Base-by-base conservation (phyloP, 2,797 vertebrate genomes). In the Rhabdomys pumilio region DNA sequence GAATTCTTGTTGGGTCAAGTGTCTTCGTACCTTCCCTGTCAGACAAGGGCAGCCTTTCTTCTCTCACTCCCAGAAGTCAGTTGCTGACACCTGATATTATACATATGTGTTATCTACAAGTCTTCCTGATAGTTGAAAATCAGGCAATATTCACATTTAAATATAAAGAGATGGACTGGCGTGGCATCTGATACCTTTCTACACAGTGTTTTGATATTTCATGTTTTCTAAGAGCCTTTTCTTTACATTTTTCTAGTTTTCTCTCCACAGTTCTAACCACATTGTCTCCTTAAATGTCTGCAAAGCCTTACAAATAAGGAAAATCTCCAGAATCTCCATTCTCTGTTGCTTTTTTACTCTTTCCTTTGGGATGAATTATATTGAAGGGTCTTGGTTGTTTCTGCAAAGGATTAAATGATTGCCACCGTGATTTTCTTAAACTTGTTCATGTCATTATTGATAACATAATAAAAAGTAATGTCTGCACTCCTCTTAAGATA, bases 111-210 rank as follows among this genome's bases (percentile, higher is more conserved):
- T 89, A 83, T 44, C 22, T 94, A 4, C 69, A 67, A 41, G 10
- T 93, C 50, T 72, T 89, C 81, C 24, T 88, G 63, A 90, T 75
- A 83, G n/a, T 50, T 91, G n/a, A 88, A 93, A 79, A 90, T 77
- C 38, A 57, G 4, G 83, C 50, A 41, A 0, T 77, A 6, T 92
- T 92, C 69, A 59, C 17, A 26, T 63, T 90, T 75, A 79, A 89
- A 57, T 89, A 34, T 31, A 57, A 89, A 31, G 91, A n/a, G 34
- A 47, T 47, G 47, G 31, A 72, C 47, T 76, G 24, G 61, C 41
- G 55, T 4, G 19, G 24, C 38, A 34, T 12, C 69, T 9, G 24
- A 38, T 31, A 22, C 50, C 72, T 91, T 89, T 55, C 55, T 57
- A 0, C 50, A 14, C 3, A 22, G 47, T 5, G 55, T 81, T 94